Conservation (phyloP, 2,113 vertebrate genomes). For the Phalacrocorax aristotelis region DNA sequence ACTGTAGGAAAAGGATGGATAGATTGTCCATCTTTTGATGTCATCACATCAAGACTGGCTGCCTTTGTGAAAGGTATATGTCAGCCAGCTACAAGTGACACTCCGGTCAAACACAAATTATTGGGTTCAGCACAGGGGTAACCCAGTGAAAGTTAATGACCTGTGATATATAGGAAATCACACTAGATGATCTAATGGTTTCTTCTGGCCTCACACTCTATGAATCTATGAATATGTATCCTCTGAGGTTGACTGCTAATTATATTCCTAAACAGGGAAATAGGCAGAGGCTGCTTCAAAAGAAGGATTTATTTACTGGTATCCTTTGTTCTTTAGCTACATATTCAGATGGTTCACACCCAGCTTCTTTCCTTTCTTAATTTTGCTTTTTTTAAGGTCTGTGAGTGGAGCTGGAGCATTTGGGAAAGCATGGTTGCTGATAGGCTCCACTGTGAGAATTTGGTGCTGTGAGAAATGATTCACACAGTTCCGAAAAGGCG, state of each 20-base stretch:
- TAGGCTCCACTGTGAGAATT: not conserved
- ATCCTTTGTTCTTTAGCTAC: not conserved
- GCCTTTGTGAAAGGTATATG: not conserved
- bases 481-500: not conserved
- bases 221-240: slow-evolving; percentile 51
- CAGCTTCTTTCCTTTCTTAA: not conserved
- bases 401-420: not conserved
- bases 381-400: not conserved
- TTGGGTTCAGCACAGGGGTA: slow-evolving; percentile 55
- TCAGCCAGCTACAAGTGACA: not conserved
- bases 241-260: slow-evolving; percentile 39
- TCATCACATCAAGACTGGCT: accelerated
- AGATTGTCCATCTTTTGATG: not conserved
- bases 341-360: not conserved
- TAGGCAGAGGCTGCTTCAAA: slow-evolving; percentile 2
- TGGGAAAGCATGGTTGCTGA: not conserved
- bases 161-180: slow-evolving; percentile 59
- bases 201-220: slow-evolving; percentile 42
- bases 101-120: not conserved
- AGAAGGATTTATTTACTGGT: not conserved
- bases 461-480: not conserved
- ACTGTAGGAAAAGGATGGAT: not conserved
- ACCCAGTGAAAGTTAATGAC: slow-evolving; percentile 61
- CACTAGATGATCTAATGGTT: slow-evolving; percentile 63
- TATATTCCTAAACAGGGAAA: not conserved